Conservation (phyloP, 2,888 invertebrate species). For the Amiota communis region DNA sequence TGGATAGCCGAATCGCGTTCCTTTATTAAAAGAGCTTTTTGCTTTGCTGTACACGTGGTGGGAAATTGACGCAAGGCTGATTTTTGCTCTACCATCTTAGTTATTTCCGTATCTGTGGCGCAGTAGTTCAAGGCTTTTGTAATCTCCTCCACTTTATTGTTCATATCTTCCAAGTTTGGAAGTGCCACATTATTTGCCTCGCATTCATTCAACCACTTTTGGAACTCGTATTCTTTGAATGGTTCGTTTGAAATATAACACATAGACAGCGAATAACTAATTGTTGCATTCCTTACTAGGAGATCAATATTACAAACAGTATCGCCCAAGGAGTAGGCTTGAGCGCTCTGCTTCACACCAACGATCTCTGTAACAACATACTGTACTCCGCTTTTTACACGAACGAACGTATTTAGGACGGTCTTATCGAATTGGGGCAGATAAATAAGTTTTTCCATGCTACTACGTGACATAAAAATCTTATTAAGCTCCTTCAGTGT, state of each 20-base stretch:
- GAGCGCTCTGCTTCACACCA: neutral
- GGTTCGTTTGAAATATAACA: neutral
- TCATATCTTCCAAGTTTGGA: neutral
- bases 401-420: neutral
- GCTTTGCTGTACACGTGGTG: neutral
- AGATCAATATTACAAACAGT: neutral
- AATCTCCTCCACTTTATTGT: neutral
- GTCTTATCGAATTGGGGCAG: neutral
- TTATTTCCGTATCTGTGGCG: neutral
- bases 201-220: neutral
- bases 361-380: neutral
- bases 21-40: neutral
- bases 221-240: neutral
- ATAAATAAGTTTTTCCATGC: neutral
- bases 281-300: neutral
- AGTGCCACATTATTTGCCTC: neutral
- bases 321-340: neutral
- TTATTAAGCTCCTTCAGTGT: conserved; percentile 2
- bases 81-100: conserved; percentile 1
- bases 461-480: neutral
- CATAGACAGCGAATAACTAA: neutral
- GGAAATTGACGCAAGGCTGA: neutral
- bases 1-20: conserved; percentile 1
- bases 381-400: neutral
- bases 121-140: neutral